Base-by-base conservation (phyloP, 2,113 vertebrate species). In the Anhinga rufa region DNA sequence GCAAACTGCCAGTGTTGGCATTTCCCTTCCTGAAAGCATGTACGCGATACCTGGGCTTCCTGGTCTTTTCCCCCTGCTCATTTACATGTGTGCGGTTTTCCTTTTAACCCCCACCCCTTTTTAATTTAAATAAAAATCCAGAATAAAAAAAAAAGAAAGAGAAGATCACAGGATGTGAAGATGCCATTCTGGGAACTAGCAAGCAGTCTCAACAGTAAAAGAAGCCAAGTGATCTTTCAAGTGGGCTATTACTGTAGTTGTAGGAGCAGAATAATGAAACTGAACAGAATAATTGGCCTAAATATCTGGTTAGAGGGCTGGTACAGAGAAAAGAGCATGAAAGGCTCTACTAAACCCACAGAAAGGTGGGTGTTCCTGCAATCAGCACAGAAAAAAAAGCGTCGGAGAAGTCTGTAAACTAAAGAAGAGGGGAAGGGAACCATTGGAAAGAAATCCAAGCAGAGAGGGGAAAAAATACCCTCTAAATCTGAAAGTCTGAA, bases 241-340 rank as follows among this genome's bases (percentile, higher is more conserved):
- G 82, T 89, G 89, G 92, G 90, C 74, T 97, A 90, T 96, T 90
- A 96, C 88, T 86, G 83, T 78, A 93, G 82, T 90, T 92, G 88
- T 96, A 55, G 95, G 81, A 97, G 91, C 92, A 96, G 92, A 95
- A 95, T 95, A 97, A 96, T 95, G 86, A 98, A 97, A 97, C 74
- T 84, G 85, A 98, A 96, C 75, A 95, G 82, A 97, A 95, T 96
- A 92, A 96, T 82, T 95, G 92, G 89, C 95, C 89, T 97, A 95
- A 96, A 96, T 95, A 90, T 95, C 92, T 97, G 76, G 64, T 84
- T 95, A 86, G 95, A 96, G 86, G 80, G 75, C 84, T 90, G 84
- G 28, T 93, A 57, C 92, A 91, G 93, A 96, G 86, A 94, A 96
- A 97, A 94, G 88, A 79, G 72, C 81, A 92, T 88, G 81, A 82